These are phyloP conservation scores for Aurelia sp. DNA, from an alignment of 30 jellyfish, hydroid and myxozoan genomes.

Conservation along the genomic window DNA sequence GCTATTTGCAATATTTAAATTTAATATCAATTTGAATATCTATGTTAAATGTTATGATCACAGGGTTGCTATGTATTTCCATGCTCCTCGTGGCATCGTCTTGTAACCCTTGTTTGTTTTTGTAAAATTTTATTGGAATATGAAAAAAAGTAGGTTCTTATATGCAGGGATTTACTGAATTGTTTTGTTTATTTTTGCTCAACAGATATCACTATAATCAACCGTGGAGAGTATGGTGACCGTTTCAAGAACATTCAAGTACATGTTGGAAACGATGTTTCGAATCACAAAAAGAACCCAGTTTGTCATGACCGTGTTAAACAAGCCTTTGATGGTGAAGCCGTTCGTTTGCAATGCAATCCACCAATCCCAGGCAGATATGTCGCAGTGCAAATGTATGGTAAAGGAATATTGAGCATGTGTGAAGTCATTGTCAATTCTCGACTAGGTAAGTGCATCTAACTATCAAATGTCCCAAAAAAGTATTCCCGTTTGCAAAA, in stretches of 20 bases:
- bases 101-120: too few relatives aligned
- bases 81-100: too few relatives aligned
- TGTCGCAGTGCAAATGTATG: conserved; percentile 96
- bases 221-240: conserved; percentile 97
- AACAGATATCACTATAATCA: conserved; percentile 92
- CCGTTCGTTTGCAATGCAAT: conserved; percentile 93
- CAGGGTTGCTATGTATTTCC: too few relatives aligned
- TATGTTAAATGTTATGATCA: too few relatives aligned
- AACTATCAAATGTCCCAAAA: too few relatives aligned
- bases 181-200: too few relatives aligned
- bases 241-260: conserved; percentile 89
- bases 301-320: conserved; percentile 97
- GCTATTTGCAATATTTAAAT: too few relatives aligned
- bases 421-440: conserved; percentile 98
- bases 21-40: too few relatives aligned
- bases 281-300: conserved; percentile 78
- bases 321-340: conserved; percentile 94
- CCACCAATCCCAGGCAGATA: conserved; percentile 99
- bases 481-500: too few relatives aligned
- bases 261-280: conserved; percentile 83
- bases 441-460: conserved; percentile 75
- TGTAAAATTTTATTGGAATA: too few relatives aligned
- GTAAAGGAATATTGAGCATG: conserved; percentile 90
- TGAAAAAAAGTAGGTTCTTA: too few relatives aligned
- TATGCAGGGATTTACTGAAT: too few relatives aligned